Base-by-base conservation (phyloP, 2,113 vertebrate genomes). In the Lethenteron reissneri region DNA sequence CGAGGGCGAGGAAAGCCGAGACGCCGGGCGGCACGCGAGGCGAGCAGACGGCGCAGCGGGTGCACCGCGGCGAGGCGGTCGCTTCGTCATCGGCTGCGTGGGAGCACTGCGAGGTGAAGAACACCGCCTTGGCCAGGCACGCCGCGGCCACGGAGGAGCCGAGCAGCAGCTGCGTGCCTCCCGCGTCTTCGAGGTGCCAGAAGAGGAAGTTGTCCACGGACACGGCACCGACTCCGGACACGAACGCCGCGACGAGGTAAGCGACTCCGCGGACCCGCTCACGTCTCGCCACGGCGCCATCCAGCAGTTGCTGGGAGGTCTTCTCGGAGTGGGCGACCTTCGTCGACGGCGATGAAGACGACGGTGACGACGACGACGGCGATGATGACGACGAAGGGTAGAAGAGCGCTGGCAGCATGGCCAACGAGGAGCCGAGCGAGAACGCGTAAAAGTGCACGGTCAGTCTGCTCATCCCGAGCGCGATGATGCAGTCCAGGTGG, bases 381-480 rank as follows among this genome's bases (percentile, higher is more conserved):
- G 41, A 41, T 41, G 41, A 41, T 1, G 41, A 41, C n/a, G 64
- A 68, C 8, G 64, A 68, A 11, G 64, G 64, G 25, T 68, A 68
- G n/a, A 17, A 17, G n/a, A 68, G 64, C n/a, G n/a, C 64, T 68
- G 25, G 25, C n/a, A 68, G 64, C n/a, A 68, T 68, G n/a, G 25
- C 64, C n/a, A 11, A 25, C 64, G 25, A n/a, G 25, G 25, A 17
- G 25, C n/a, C 25, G 25, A 25, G n/a, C n/a, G 64, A 68, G 25
- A 68, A 68, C n/a, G 64, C 11, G 11, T 68, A 68, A 11, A 68
- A 10, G 25, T 68, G 64, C n/a, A 68, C 64, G 11, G 64, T 21
- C 64, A 68, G n/a, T 68, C 64, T n/a, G 64, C 64, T 68, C n/a
- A 68, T 68, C 11, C 25, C 25, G 64, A 25, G 64, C 25, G 64